phyloP scores from a whole-genome alignment of 2,113 vertebrate genomes.

The Gasterosteus nipponicus region DNA sequence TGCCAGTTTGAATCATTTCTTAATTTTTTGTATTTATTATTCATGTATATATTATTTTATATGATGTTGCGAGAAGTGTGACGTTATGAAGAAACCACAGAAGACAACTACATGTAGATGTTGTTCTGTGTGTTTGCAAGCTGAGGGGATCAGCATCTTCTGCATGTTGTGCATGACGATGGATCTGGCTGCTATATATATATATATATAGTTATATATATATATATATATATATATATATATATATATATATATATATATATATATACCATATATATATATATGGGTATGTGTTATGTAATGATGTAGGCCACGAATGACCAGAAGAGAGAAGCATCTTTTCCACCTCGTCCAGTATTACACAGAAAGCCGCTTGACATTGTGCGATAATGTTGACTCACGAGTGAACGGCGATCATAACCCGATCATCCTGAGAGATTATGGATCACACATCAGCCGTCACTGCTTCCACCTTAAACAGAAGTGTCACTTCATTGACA shows the following conservation, averaged over 20 bases:
- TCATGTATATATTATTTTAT: not conserved
- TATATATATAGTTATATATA: too few relatives aligned
- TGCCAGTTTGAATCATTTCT: too few relatives aligned
- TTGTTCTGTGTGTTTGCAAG: too few relatives aligned
- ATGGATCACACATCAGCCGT: conserved; percentile 64
- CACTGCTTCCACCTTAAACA: conserved; percentile 63
- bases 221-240: too few relatives aligned
- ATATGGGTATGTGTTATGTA: too few relatives aligned
- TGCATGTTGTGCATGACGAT: too few relatives aligned
- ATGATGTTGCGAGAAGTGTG: not conserved
- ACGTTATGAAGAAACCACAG: not conserved
- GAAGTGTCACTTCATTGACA: conserved; percentile 72
- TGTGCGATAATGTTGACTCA: conserved; percentile 24
- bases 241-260: too few relatives aligned
- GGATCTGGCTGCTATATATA: too few relatives aligned
- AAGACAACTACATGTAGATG: too few relatives aligned
- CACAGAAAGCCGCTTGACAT: conserved; percentile 34
- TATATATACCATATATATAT: too few relatives aligned
- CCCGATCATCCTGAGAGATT: conserved; percentile 51
- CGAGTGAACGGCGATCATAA: conserved; percentile 56
- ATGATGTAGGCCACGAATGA: not conserved
- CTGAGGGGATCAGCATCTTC: too few relatives aligned
- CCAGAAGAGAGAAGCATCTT: not conserved
- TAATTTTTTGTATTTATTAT: not conserved
- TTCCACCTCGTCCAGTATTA: not conserved